A percentile compares a stretch with the other conserved stretches of the same genome.
These are phyloP conservation scores for Toxotes jaculatrix DNA, from an alignment of 2,113 vertebrate genomes.

Conservation along the genomic window DNA sequence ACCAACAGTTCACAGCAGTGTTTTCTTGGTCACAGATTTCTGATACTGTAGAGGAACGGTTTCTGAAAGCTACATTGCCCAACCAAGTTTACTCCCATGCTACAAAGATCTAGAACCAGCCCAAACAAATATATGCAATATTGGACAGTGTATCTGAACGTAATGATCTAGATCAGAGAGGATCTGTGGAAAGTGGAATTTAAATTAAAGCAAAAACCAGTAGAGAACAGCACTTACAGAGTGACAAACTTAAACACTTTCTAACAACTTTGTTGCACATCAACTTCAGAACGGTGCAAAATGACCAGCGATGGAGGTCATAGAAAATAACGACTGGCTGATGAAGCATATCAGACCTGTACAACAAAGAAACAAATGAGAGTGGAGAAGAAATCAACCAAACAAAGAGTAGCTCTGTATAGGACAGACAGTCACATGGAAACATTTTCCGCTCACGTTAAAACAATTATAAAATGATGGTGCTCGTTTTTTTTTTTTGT, in stretches of 20 bases:
- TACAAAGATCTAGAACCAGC: background rate
- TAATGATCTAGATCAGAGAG: background rate
- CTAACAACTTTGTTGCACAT: background rate
- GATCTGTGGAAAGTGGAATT: background rate
- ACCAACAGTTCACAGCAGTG: background rate
- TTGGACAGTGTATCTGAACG: background rate
- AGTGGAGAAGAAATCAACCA: constrained; percentile 4
- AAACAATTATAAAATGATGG: background rate
- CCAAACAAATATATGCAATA: background rate
- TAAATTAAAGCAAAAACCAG: constrained; percentile 22
- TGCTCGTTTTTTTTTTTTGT: background rate
- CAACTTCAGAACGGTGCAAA: constrained; percentile 10
- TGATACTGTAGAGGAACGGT: background rate
- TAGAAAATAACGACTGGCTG: background rate
- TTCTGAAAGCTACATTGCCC: background rate
- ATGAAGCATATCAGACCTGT: constrained; percentile 21
- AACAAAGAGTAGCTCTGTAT: constrained; percentile 58
- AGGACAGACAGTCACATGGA: constrained; percentile 36
- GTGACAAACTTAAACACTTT: background rate
- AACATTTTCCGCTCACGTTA: background rate
- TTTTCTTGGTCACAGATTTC: background rate
- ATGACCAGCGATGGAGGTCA: background rate
- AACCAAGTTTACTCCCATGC: background rate
- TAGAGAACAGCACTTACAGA: background rate
- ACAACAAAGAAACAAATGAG: constrained; percentile 6